Evolutionary conservation across 1,140 invertebrate genomes (phyloP).

Genomic region (Stratiolaelaps scimitus): DNA sequence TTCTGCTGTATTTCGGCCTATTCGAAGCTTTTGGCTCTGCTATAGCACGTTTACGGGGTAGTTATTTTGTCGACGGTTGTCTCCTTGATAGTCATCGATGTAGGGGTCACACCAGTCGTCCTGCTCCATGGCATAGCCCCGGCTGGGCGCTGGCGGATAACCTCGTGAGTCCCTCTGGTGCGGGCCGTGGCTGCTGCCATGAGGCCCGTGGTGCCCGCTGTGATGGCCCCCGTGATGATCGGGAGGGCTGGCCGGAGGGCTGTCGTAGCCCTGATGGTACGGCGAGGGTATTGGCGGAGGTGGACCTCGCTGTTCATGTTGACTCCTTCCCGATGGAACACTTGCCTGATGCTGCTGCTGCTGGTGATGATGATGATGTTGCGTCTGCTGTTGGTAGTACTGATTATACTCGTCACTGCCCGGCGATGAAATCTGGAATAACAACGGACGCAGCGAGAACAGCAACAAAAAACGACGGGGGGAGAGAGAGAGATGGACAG

Average conservation of each 20-base stretch:
- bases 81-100: slow-evolving; percentile 10
- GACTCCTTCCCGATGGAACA: slow-evolving; percentile 12
- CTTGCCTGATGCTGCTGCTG: slow-evolving; percentile 6
- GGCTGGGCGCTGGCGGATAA: slow-evolving; percentile 21
- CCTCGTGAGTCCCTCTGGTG: slow-evolving; percentile 23
- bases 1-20: neutral
- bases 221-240: neutral
- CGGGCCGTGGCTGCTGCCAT: slow-evolving; percentile 14
- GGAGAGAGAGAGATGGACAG: no score
- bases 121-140: slow-evolving; percentile 26
- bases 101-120: slow-evolving; percentile 26
- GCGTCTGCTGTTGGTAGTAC: slow-evolving; percentile 24
- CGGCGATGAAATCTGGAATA: slow-evolving; percentile 24
- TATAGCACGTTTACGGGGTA: slow-evolving; percentile 25
- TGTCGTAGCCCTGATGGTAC: slow-evolving; percentile 15
- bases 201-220: neutral
- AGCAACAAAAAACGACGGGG: no score
- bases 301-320: slow-evolving; percentile 26
- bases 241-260: slow-evolving; percentile 19
- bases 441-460: neutral
- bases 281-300: slow-evolving; percentile 9
- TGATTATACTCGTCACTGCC: slow-evolving; percentile 28
- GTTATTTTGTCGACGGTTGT: slow-evolving; percentile 24
- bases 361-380: slow-evolving; percentile 14
- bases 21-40: neutral